Base-by-base conservation (phyloP, 2,797 vertebrate genomes). In the Aeoliscus strigatus region DNA sequence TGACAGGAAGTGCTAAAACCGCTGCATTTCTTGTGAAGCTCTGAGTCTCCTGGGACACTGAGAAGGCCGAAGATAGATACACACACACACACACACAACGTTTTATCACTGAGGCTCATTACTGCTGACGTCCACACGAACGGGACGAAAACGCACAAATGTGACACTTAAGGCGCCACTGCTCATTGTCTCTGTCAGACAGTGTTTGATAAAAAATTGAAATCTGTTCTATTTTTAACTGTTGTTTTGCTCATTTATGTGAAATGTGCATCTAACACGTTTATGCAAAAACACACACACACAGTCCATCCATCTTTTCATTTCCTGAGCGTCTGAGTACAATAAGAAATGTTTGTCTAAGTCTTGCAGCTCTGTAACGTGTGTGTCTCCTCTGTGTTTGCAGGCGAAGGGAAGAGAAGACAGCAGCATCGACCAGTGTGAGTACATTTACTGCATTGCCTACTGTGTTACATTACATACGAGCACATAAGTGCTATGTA, bases 351-450 rank as follows among this genome's bases (percentile, higher is more conserved):
- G 41, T 21, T 60, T 59, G 42, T 59, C 57, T 70, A 37, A 37
- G 53, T 62, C 31, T 49, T 64, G 56, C 44, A 27, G 71, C 67
- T 55, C 57, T 58, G 65, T 75, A 80, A 72, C 39, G 66, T 64
- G 63, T 83, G 61, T 75, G 51, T 79, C 55, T 78, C 70, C 64
- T 73, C 61, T 79, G 35, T 81, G 74, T 77, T 79, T 79, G 63
- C 84, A 86, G 85, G 80, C 83, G 73, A 77, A 65, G 59, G 78
- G 63, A 50, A 70, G 67, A 56, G 69, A 69, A 53, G 81, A 77
- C 48, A 63, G 67, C 55, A 70, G 51, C 77, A 80, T 80, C 71
- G 65, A 78, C 79, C 82, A 82, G 54, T 60, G 87, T 89, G 79
- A 88, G 87, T 86, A 82, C 77, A 62, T 66, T 65, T 60, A 70